These are phyloP conservation scores for Gopherus flavomarginatus DNA, from an alignment of 2,113 vertebrate species.

Conservation along the genomic window DNA sequence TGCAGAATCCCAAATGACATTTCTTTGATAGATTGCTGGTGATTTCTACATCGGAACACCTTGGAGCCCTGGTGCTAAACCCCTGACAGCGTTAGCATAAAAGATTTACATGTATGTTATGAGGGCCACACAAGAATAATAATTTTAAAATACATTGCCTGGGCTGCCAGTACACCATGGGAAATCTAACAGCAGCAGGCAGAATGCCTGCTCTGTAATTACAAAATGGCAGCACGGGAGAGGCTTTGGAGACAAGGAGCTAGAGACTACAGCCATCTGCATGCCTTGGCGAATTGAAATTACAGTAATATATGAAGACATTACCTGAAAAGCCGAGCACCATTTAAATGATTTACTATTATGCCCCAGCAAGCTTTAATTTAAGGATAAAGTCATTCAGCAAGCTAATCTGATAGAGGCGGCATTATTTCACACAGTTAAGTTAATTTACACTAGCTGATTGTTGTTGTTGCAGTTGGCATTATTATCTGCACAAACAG, in stretches of 20 bases:
- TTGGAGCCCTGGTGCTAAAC: conserved; percentile 81
- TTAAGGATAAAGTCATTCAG: conserved; percentile 89
- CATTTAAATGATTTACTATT: conserved; percentile 88
- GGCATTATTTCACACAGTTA: conserved; percentile 87
- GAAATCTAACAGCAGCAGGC: conserved; percentile 81
- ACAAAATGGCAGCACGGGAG: conserved; percentile 83
- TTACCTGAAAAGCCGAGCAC: conserved; percentile 86
- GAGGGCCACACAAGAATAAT: conserved; percentile 87
- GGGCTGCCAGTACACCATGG: conserved; percentile 81
- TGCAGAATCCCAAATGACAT: conserved; percentile 76
- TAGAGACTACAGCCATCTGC: conserved; percentile 83
- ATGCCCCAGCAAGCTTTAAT: conserved; percentile 87
- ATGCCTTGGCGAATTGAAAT: conserved; percentile 84
- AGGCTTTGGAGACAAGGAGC: conserved; percentile 79
- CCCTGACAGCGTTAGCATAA: conserved; percentile 86
- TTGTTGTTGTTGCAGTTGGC: conserved; percentile 85
- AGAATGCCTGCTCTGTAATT: conserved; percentile 80
- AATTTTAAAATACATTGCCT: conserved; percentile 85
- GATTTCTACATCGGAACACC: conserved; percentile 83
- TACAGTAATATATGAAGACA: conserved; percentile 88
- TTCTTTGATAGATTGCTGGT: conserved; percentile 81
- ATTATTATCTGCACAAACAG: conserved; percentile 88
- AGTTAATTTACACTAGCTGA: conserved; percentile 89
- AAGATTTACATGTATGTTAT: conserved; percentile 88
- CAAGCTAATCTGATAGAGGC: conserved; percentile 85